phyloP scores from a whole-genome alignment of 2,888 invertebrate genomes.

The Meteorus cinctellus region DNA sequence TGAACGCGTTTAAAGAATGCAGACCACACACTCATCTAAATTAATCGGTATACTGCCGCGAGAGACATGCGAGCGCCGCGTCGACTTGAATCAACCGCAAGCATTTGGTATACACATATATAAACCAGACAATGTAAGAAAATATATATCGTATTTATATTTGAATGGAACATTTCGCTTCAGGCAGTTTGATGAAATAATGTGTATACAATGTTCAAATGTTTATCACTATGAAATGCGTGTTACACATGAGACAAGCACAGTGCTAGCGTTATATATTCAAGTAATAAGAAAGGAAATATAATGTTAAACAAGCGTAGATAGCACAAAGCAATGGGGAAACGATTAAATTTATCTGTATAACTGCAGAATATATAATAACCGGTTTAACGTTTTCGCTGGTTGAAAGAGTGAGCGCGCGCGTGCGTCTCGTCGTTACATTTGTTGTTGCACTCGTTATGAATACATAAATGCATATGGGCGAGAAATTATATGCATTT shows the following conservation, averaged over 20 bases:
- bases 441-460: constrained; percentile 14
- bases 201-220: background rate
- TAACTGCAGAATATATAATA: constrained; percentile 31
- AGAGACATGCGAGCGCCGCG: background rate
- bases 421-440: background rate
- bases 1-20: constrained; percentile 23
- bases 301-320: background rate
- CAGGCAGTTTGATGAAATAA: background rate
- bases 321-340: constrained; percentile 24
- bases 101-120: background rate
- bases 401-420: background rate
- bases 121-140: constrained; percentile 3
- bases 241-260: background rate
- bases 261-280: background rate
- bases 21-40: constrained; percentile 39
- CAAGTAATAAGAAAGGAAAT: background rate
- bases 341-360: constrained; percentile 42
- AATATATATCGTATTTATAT: constrained; percentile 4
- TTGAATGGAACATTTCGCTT: constrained; percentile 1
- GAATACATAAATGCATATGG: constrained; percentile 3
- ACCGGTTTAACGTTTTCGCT: constrained; percentile 36
- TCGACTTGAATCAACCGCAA: constrained; percentile 21
- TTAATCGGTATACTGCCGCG: constrained; percentile 15
- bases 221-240: background rate
- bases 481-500: constrained; percentile 24